Conservation (phyloP, 2,888 invertebrate genomes). For the Tribolium freemani region DNA sequence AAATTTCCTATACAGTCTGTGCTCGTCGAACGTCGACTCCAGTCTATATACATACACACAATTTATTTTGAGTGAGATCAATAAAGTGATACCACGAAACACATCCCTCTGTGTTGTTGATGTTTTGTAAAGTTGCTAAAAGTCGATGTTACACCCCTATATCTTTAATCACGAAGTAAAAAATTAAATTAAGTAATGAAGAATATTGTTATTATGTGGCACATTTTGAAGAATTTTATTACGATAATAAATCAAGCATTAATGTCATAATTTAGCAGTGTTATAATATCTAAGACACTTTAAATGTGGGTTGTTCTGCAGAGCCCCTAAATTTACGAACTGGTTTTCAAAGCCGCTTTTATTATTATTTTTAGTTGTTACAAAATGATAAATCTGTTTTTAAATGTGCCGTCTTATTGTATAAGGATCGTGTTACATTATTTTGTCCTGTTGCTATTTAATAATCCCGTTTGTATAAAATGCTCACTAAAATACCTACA, state of each 20-base stretch:
- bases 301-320: constrained; percentile 34
- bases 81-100: too few relatives aligned
- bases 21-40: too few relatives aligned
- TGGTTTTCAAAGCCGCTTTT: constrained; percentile 53
- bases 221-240: background rate
- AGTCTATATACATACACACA: too few relatives aligned
- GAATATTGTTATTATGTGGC: background rate
- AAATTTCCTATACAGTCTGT: too few relatives aligned
- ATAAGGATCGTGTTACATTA: constrained; percentile 40
- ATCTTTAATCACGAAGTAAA: too few relatives aligned
- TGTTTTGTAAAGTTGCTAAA: too few relatives aligned
- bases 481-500: background rate
- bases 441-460: constrained; percentile 26
- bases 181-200: too few relatives aligned
- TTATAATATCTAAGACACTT: constrained; percentile 32
- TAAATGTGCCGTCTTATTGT: constrained; percentile 50
- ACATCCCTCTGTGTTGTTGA: too few relatives aligned
- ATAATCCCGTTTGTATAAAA: constrained; percentile 18
- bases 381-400: constrained; percentile 57
- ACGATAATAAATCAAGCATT: constrained; percentile 33
- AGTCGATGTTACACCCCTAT: too few relatives aligned
- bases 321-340: constrained; percentile 47
- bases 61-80: too few relatives aligned
- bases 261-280: constrained; percentile 41
- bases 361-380: constrained; percentile 50